phyloP scores from a whole-genome alignment of 2,888 invertebrate genomes.

The Apodemia mormo region DNA sequence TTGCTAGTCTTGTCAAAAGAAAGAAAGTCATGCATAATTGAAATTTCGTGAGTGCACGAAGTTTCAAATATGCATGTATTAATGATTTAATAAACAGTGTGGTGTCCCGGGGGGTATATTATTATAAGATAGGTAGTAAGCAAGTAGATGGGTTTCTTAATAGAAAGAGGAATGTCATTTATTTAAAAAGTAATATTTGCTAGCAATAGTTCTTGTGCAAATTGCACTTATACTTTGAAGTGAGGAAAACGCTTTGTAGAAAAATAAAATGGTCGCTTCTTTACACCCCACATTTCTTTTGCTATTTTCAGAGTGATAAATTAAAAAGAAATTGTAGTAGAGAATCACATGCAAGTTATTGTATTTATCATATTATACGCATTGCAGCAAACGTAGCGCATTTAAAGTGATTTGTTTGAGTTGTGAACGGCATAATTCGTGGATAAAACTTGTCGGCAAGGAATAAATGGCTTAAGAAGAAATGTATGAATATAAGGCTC shows the following conservation, averaged over 20 bases:
- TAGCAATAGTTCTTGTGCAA: not conserved
- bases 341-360: conserved; percentile 29
- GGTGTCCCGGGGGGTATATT: too few relatives aligned
- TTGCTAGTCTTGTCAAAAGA: too few relatives aligned
- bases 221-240: not conserved
- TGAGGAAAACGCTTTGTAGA: not conserved
- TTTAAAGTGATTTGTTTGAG: conserved; percentile 70
- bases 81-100: too few relatives aligned
- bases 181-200: not conserved
- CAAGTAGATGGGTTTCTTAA: too few relatives aligned
- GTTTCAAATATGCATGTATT: too few relatives aligned
- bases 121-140: too few relatives aligned
- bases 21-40: too few relatives aligned
- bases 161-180: too few relatives aligned
- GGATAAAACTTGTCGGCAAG: conserved; percentile 49
- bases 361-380: conserved; percentile 54
- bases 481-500: conserved; percentile 9
- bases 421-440: conserved; percentile 58
- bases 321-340: conserved; percentile 16
- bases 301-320: not conserved
- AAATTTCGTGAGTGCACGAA: too few relatives aligned
- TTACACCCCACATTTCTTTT: conserved; percentile 11
- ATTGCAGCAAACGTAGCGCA: conserved; percentile 60
- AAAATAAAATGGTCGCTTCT: not conserved
- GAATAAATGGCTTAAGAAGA: conserved; percentile 48